A percentile compares a stretch with the other conserved stretches of the same genome.
Conservation (phyloP, 2,888 invertebrate species). For the Aporophyla nigra region DNA sequence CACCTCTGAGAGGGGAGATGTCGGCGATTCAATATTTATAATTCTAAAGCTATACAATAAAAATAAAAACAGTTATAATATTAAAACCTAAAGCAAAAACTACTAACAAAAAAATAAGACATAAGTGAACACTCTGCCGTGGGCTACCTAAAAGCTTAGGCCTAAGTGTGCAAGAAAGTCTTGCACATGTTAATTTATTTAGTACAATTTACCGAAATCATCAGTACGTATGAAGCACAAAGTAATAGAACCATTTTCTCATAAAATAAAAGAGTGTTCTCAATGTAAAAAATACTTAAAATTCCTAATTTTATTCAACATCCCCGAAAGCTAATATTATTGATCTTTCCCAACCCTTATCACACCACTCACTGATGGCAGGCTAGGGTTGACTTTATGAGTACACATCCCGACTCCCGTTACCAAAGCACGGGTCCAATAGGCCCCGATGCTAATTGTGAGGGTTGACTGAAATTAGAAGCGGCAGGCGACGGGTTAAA, state of each 20-base stretch:
- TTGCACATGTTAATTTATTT: background rate
- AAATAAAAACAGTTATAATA: too few species aligned
- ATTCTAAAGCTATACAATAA: too few species aligned
- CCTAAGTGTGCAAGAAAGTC: too few species aligned
- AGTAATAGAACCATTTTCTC: background rate
- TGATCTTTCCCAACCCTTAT: conserved; percentile 57
- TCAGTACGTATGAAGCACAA: background rate
- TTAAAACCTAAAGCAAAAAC: too few species aligned
- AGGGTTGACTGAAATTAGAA: conserved; percentile 75
- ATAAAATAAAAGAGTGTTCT: background rate
- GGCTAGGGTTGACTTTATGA: conserved; percentile 56
- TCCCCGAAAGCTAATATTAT: conserved; percentile 52
- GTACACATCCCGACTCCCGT: conserved; percentile 64
- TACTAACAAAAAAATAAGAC: too few species aligned
- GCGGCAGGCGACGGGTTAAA: conserved; percentile 61
- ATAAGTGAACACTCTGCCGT: background rate
- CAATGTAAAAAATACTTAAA: conserved; percentile 17
- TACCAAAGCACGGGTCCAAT: conserved; percentile 69
- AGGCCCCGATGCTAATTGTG: conserved; percentile 74
- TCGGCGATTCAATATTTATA: too few species aligned
- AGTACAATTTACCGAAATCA: background rate
- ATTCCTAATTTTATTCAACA: conserved; percentile 30
- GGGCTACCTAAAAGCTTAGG: background rate
- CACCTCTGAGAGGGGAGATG: too few species aligned
- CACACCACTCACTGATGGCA: conserved; percentile 50